phyloP scores from a whole-genome alignment of 1,140 invertebrate species.

The Aporrectodea caliginosa region DNA sequence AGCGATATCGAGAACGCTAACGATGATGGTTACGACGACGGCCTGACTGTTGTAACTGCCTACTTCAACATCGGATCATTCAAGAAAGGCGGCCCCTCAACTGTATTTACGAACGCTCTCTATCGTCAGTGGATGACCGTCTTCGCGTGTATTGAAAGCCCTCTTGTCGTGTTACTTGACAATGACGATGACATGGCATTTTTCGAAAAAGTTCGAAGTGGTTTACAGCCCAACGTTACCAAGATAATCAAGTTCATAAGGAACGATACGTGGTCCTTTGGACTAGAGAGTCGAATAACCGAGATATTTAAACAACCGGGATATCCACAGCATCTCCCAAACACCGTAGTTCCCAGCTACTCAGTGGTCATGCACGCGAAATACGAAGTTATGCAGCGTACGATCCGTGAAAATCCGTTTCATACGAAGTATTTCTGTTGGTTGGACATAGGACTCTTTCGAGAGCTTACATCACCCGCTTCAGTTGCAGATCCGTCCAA shows the following conservation, averaged over 20 bases:
- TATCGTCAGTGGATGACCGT: slow-evolving; percentile 6
- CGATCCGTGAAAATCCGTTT: slow-evolving; percentile 36
- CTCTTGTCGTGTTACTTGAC: slow-evolving; percentile 12
- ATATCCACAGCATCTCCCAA: slow-evolving; percentile 36
- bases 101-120: neutral
- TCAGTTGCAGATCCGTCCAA: no score
- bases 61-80: slow-evolving; percentile 13
- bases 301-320: slow-evolving; percentile 13
- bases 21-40: neutral
- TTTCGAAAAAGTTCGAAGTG: neutral
- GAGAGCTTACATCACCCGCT: slow-evolving; percentile 29
- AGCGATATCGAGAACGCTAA: no score
- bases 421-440: slow-evolving; percentile 44
- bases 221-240: neutral
- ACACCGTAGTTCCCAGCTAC: slow-evolving; percentile 41
- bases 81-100: slow-evolving; percentile 12
- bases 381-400: slow-evolving; percentile 38
- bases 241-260: slow-evolving; percentile 9
- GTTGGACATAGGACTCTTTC: slow-evolving; percentile 45
- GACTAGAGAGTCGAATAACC: neutral
- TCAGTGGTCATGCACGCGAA: slow-evolving; percentile 12
- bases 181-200: neutral
- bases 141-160: slow-evolving; percentile 6
- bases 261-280: slow-evolving; percentile 19
- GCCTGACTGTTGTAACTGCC: slow-evolving; percentile 10